phyloP scores from a whole-genome alignment of 2,888 invertebrate genomes.

The Oligia strigilis region DNA sequence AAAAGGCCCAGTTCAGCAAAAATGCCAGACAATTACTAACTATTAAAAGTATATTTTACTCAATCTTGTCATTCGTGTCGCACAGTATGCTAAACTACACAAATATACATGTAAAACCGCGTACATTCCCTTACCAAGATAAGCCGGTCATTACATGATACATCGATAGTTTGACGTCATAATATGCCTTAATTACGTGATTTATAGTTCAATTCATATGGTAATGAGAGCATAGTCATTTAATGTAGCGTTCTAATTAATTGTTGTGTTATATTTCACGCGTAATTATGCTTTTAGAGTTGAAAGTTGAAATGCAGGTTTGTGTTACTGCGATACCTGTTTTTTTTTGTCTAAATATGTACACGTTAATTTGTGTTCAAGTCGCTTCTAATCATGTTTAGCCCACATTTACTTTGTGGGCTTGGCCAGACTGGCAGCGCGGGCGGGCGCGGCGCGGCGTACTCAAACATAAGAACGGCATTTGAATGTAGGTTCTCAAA shows the following conservation, averaged over 20 bases:
- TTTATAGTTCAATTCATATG: slow-evolving; percentile 49
- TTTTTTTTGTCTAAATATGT: neutral
- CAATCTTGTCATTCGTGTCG: neutral
- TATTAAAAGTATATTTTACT: too few relatives aligned
- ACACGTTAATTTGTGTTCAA: neutral
- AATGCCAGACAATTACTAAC: too few relatives aligned
- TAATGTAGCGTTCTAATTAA: slow-evolving; percentile 34
- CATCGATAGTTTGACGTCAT: slow-evolving; percentile 41
- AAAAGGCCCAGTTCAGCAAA: too few relatives aligned
- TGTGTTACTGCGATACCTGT: neutral
- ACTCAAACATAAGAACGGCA: too few relatives aligned
- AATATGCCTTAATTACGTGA: slow-evolving; percentile 47
- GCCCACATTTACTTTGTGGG: too few relatives aligned
- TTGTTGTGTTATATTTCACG: slow-evolving; percentile 13
- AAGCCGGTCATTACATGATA: slow-evolving; percentile 20
- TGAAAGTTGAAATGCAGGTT: neutral
- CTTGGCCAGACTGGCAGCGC: too few relatives aligned
- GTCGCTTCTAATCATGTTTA: neutral
- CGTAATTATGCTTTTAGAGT: slow-evolving; percentile 6
- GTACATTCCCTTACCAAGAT: slow-evolving; percentile 9
- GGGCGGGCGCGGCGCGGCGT: too few relatives aligned
- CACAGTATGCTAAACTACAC: neutral
- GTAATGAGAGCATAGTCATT: slow-evolving; percentile 42
- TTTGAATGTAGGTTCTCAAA: too few relatives aligned
- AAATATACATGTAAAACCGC: neutral